Evolutionary conservation across 2,113 vertebrate species (phyloP).

Genomic region (Meleagris gallopavo): DNA sequence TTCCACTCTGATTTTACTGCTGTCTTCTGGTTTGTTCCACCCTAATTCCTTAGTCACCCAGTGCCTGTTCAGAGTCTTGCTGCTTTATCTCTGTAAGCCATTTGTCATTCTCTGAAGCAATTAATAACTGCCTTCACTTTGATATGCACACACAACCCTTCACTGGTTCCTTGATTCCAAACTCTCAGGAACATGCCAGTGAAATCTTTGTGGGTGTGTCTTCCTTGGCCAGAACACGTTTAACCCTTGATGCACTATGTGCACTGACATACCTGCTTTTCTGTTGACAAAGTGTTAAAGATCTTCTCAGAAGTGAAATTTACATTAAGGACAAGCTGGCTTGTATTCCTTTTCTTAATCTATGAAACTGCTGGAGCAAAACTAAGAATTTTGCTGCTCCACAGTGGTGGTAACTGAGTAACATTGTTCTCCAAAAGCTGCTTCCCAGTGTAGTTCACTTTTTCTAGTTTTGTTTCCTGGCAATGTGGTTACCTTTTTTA

Average conservation of each 20-base stretch:
- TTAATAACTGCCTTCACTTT: rapidly evolving
- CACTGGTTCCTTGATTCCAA: background rate
- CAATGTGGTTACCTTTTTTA: background rate
- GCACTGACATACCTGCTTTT: rapidly evolving
- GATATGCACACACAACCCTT: rapidly evolving
- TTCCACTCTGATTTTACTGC: rapidly evolving
- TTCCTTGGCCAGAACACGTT: rapidly evolving
- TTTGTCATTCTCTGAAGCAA: background rate
- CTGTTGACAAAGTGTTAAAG: background rate
- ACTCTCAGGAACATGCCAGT: rapidly evolving
- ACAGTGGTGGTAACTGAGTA: rapidly evolving
- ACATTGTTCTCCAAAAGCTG: background rate
- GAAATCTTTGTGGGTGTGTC: background rate
- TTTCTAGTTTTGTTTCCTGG: background rate
- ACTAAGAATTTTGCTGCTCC: background rate
- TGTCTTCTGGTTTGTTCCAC: rapidly evolving
- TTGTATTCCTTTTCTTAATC: background rate
- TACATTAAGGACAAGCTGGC: no score
- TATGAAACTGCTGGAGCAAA: background rate
- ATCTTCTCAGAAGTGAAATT: background rate
- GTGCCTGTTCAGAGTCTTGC: rapidly evolving
- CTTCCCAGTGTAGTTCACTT: background rate
- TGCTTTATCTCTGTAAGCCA: rapidly evolving
- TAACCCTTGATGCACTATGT: background rate
- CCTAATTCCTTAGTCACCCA: background rate